Percentiles rank a stretch among this genome's conserved stretches.
phyloP scores from a whole-genome alignment of 2,113 vertebrate species.

The Dendrocopos noguchii region DNA sequence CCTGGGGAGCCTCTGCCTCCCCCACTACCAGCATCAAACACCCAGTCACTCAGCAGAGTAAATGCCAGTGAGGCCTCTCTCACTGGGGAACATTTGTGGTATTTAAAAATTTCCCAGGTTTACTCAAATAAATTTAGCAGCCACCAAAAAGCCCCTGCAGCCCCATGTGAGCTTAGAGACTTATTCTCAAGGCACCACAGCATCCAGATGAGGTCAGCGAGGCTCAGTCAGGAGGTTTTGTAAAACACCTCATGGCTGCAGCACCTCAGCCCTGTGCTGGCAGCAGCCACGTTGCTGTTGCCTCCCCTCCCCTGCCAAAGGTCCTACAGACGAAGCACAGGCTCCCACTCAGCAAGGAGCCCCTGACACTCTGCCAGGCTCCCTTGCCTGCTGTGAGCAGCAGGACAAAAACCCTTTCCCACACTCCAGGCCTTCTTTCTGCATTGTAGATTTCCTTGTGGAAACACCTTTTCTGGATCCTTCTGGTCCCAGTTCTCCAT shows the following conservation, averaged over 20 bases:
- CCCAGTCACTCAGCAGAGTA: neutral
- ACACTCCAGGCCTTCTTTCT: neutral
- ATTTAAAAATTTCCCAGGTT: constrained; percentile 71
- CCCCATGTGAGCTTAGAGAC: neutral
- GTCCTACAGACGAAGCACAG: neutral
- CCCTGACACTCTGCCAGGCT: neutral
- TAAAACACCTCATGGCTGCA: neutral
- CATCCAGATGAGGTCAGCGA: neutral
- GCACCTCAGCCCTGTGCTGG: neutral
- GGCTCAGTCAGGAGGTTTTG: fast-evolving
- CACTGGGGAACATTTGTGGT: constrained; percentile 31
- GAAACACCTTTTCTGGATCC: neutral
- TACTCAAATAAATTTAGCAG: constrained; percentile 75
- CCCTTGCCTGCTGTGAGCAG: neutral
- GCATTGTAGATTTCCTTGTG: neutral
- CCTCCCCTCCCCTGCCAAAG: neutral
- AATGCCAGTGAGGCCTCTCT: neutral
- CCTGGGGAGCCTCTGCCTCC: neutral
- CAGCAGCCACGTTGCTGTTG: neutral
- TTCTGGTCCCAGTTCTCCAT: neutral
- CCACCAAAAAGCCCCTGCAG: constrained; percentile 72
- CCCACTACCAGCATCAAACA: neutral
- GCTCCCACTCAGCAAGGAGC: neutral
- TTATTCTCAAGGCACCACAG: neutral
- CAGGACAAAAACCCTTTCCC: neutral